Conservation (phyloP, 2,888 invertebrate species). For the Blastobasis lacticolella region DNA sequence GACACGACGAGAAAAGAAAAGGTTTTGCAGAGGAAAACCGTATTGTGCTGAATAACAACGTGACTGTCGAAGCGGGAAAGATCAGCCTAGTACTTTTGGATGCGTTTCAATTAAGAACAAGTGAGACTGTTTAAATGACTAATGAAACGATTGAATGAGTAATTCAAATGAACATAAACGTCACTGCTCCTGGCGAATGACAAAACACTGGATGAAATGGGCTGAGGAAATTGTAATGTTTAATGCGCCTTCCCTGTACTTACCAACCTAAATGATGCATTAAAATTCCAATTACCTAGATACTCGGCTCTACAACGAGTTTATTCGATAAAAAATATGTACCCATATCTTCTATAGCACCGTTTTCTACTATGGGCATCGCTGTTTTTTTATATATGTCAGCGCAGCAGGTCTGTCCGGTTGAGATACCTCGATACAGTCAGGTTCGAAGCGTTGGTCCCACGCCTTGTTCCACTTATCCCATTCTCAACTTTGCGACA, state of each 20-base stretch:
- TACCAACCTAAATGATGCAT: constrained; percentile 3
- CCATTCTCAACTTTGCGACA: constrained; percentile 30
- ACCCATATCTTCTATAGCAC: constrained; percentile 32
- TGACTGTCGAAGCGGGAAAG: constrained; percentile 17
- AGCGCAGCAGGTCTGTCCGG: constrained; percentile 59
- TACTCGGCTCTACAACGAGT: neutral
- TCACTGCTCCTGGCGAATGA: constrained; percentile 39
- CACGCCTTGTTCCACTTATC: constrained; percentile 61
- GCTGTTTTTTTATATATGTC: constrained; percentile 45
- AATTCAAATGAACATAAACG: constrained; percentile 53
- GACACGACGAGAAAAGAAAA: no score
- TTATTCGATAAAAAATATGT: constrained; percentile 2
- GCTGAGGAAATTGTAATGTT: constrained; percentile 22
- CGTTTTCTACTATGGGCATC: constrained; percentile 38
- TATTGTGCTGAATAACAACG: constrained; percentile 3
- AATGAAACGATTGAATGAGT: constrained; percentile 60
- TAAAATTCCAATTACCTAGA: neutral
- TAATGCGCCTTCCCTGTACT: constrained; percentile 7
- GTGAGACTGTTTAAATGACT: constrained; percentile 54
- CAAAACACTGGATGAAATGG: constrained; percentile 17
- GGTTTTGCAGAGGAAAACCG: no score
- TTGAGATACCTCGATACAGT: constrained; percentile 67
- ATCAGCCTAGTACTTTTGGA: constrained; percentile 44
- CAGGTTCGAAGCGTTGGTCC: constrained; percentile 59
- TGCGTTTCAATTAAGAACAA: constrained; percentile 60